Percentiles rank a stretch among this genome's conserved stretches.
phyloP scores from a whole-genome alignment of 2,113 vertebrate species.

The Phasianus colchicus region DNA sequence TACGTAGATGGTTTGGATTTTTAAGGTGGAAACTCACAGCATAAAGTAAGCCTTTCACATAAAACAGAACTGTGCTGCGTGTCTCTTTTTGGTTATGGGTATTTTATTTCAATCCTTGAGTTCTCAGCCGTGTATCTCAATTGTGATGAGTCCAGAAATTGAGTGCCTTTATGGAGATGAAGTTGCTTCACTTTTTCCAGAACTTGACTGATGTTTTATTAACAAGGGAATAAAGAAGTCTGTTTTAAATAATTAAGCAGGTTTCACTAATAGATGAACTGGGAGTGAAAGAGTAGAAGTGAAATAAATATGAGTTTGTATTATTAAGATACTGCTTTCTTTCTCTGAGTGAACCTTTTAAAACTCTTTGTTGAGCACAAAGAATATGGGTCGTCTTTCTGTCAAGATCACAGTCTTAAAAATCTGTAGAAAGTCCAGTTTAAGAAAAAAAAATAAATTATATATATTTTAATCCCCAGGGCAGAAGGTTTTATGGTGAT shows the following conservation, averaged over 20 bases:
- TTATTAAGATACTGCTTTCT: neutral
- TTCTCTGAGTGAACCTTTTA: neutral
- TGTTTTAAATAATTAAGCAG: constrained; percentile 85
- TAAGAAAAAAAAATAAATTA: neutral
- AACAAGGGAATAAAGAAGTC: constrained; percentile 71
- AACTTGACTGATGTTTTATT: constrained; percentile 78
- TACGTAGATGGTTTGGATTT: neutral
- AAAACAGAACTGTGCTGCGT: neutral
- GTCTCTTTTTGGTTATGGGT: neutral
- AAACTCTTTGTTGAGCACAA: neutral
- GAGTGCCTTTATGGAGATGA: neutral
- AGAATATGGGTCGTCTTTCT: neutral
- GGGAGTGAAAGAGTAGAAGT: constrained; percentile 6
- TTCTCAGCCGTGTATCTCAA: neutral
- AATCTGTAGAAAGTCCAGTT: neutral
- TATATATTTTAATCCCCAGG: neutral
- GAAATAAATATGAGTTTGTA: constrained; percentile 13
- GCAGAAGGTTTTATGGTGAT: neutral
- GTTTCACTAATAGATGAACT: constrained; percentile 72
- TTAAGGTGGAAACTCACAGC: neutral
- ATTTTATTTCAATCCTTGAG: neutral
- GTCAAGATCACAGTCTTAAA: neutral
- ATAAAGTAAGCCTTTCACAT: neutral
- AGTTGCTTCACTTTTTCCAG: constrained; percentile 64
- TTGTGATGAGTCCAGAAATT: neutral